Percentiles rank a stretch among this genome's conserved stretches.
phyloP scores from a whole-genome alignment of 1,140 invertebrate genomes.

The Brachionus rubens region DNA sequence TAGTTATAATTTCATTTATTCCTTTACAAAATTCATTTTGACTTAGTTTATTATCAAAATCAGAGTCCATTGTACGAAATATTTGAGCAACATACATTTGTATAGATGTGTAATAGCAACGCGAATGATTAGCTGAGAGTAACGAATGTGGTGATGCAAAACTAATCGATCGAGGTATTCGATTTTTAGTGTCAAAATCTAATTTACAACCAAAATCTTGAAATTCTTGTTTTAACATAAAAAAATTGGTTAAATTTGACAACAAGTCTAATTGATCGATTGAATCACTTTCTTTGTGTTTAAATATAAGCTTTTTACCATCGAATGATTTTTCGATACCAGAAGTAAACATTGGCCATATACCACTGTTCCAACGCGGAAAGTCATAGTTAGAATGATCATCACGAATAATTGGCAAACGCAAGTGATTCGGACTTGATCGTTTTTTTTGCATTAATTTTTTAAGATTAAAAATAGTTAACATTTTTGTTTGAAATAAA shows the following conservation, averaged over 20 bases:
- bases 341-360: conserved; percentile 1
- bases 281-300: background rate
- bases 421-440: background rate
- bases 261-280: conserved; percentile 7
- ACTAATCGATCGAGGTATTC: background rate
- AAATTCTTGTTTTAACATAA: conserved; percentile 28
- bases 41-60: conserved; percentile 13
- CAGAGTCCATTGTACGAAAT: conserved; percentile 3
- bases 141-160: background rate
- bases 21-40: background rate
- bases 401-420: background rate
- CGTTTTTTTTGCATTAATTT: background rate
- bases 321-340: too few relatives aligned
- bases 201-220: conserved; percentile 14
- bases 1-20: background rate
- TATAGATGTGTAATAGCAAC: conserved; percentile 22
- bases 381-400: background rate
- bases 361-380: background rate
- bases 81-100: conserved; percentile 27
- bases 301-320: background rate
- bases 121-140: background rate
- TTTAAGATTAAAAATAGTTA: conserved; percentile 20
- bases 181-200: background rate
- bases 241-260: conserved; percentile 9
- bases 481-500: background rate